Percentiles rank a stretch among this genome's conserved stretches.
These are phyloP conservation scores for Nyctereutes procyonoides DNA, from an alignment of 2,113 vertebrate genomes.

Conservation along the genomic window DNA sequence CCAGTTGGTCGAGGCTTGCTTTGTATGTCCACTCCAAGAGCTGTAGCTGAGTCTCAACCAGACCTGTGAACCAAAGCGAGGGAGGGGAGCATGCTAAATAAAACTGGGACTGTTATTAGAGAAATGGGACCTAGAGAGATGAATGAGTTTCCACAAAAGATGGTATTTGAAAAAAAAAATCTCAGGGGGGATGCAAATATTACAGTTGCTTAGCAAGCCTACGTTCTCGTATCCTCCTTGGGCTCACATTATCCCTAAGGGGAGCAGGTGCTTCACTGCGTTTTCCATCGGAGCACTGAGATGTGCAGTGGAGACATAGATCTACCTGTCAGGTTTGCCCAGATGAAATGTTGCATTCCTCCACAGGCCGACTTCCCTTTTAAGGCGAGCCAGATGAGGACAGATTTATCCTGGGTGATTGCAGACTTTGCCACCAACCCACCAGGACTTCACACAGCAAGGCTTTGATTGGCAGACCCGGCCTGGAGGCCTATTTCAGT, in stretches of 20 bases:
- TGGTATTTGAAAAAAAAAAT: neutral
- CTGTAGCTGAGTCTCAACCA: neutral
- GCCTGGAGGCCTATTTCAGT: neutral
- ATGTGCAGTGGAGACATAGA: neutral
- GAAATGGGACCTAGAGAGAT: neutral
- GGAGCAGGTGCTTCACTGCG: neutral
- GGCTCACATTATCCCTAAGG: neutral
- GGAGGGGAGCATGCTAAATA: neutral
- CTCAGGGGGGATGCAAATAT: neutral
- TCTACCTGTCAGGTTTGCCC: neutral
- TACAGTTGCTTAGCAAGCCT: too few relatives aligned
- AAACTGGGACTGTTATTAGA: neutral
- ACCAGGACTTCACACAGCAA: fast-evolving
- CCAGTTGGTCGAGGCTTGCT: neutral
- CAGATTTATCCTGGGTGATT: fast-evolving
- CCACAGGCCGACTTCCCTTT: neutral
- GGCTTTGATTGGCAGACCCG: neutral
- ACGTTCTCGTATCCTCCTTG: neutral
- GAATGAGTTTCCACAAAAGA: neutral
- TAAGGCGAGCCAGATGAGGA: neutral
- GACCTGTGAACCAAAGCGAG: neutral
- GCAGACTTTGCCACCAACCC: neutral
- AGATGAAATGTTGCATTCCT: neutral
- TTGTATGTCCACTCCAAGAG: too few relatives aligned
- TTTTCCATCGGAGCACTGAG: neutral